Evolutionary conservation across 2,888 invertebrate species (phyloP), one percentile per base, ranked within the genome.

Genomic region (Nipponacmea schrenckii): DNA sequence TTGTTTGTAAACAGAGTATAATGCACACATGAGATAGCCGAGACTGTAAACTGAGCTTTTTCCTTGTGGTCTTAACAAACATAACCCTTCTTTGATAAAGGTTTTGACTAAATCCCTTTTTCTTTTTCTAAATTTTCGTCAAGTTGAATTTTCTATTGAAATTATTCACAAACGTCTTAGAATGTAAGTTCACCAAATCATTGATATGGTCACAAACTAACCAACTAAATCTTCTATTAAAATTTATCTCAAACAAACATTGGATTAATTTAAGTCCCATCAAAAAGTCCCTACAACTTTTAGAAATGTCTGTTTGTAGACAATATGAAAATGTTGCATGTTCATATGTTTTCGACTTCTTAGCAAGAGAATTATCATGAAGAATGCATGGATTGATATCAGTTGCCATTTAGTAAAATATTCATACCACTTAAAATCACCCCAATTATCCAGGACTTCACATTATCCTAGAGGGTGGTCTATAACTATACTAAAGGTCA

Each of bases 1-100:
- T 70, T 70, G 66, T 70, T 70, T 70, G 70, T 70, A 70, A 70
- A 70, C 66, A 70, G 15, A 8, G 45, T 31, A 39, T 46, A 27
- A 15, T 44, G 56, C 64, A 50, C 50, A 62, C 66, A 45, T 48
- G 31, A 24, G 56, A 24, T 24, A 39, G 39, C 24, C 20, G 56
- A 56, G 56, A 56, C 56, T 12, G 56, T 24, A 56, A 56, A 56
- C 56, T 24, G 56, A 56, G 56, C 56, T 20, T 20, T 24, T 56
- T 15, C 20, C 56, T 56, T 56, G 56, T 56, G 56, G 56, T 24
- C 56, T 56, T 24, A 14, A 24, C n/a, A 56, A 56, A 56, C 56
- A 56, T 56, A 24, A 56, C 20, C 39, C 24, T 56, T 20, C 56
- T 56, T 56, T 56, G 24, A 56, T 56, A 56, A 39, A 56, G 56